These are phyloP conservation scores for Eriocheir sinensis DNA, from an alignment of 1,140 invertebrate species.

Conservation along the genomic window DNA sequence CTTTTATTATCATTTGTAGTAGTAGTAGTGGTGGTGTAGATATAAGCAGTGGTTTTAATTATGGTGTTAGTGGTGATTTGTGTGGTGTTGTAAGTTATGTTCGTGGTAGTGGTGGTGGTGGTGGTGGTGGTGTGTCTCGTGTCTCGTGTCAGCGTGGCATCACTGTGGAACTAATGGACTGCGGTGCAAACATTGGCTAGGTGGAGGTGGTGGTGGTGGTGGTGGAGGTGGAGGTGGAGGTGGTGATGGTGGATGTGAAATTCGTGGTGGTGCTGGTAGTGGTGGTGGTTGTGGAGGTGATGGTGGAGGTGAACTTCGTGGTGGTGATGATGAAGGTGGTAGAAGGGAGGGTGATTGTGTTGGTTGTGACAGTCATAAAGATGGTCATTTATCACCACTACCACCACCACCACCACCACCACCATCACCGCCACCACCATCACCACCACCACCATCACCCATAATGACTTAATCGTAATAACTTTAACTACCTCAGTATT, in stretches of 20 bases:
- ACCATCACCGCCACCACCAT: background rate
- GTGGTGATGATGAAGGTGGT: too few species aligned
- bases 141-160: background rate
- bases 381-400: too few species aligned
- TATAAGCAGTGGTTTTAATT: background rate
- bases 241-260: too few species aligned
- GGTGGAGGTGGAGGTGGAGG: background rate
- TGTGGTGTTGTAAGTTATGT: background rate
- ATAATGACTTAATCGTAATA: background rate
- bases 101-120: background rate
- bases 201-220: background rate
- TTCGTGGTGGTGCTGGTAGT: too few species aligned
- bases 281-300: too few species aligned
- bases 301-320: too few species aligned
- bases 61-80: background rate
- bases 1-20: background rate
- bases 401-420: conserved; percentile 8
- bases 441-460: background rate
- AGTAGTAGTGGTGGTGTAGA: background rate
- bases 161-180: background rate
- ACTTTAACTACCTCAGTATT: background rate
- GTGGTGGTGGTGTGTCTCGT: background rate
- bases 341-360: too few species aligned
- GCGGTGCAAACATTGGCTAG: background rate
- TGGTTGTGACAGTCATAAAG: too few species aligned